Percentiles rank a stretch among this genome's conserved stretches.
Conservation (phyloP, 2,113 vertebrate species). For the Cariama cristata region DNA sequence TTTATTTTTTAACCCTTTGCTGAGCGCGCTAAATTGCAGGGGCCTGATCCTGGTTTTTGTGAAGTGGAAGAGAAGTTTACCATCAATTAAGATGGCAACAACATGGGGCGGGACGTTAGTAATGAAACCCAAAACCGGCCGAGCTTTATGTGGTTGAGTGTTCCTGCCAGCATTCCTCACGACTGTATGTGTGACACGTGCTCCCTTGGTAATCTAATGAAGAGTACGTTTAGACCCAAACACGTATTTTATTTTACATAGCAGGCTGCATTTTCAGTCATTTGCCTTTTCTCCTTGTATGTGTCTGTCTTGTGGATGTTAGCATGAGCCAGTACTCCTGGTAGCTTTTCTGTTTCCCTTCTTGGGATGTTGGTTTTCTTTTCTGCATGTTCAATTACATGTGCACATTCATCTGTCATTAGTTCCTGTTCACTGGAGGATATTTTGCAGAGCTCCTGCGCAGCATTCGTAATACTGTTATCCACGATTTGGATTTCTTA, state of each 20-base stretch:
- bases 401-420: conserved; percentile 53
- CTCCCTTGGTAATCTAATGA: conserved; percentile 36
- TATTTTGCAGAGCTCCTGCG: conserved; percentile 25
- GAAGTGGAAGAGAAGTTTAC: background rate
- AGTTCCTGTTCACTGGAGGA: conserved; percentile 49
- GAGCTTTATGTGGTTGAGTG: background rate
- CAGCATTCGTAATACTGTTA: conserved; percentile 14
- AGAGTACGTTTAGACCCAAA: background rate
- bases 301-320: background rate
- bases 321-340: background rate
- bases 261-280: background rate
- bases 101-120: background rate
- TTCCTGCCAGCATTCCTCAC: background rate
- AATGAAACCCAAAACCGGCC: background rate
- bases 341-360: conserved; percentile 7
- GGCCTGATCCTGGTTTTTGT: background rate
- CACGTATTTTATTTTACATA: conserved; percentile 12
- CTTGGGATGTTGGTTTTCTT: conserved; percentile 25
- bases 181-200: background rate
- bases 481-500: conserved; percentile 23
- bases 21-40: background rate
- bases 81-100: background rate
- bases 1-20: background rate
- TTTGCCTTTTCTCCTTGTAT: conserved; percentile 6
- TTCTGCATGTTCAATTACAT: conserved; percentile 46